phyloP scores from a whole-genome alignment of 2,797 vertebrate species.

The Sebastes steindachneri region DNA sequence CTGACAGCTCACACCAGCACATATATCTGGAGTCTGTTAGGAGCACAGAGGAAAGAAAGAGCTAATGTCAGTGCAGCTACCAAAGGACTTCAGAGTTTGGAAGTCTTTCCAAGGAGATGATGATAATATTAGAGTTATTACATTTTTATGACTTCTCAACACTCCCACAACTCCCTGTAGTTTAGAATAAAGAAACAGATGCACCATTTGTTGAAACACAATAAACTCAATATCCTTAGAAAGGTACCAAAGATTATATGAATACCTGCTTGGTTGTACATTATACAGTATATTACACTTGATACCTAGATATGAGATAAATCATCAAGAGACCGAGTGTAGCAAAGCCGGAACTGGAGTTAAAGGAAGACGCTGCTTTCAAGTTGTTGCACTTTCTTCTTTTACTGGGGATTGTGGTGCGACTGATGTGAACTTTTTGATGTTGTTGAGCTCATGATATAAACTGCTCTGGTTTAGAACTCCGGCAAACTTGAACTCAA shows the following conservation, averaged over 20 bases:
- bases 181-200: neutral
- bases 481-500: neutral
- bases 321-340: slow-evolving; percentile 1
- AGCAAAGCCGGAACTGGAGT: neutral
- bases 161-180: slow-evolving; percentile 1
- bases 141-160: slow-evolving; percentile 41
- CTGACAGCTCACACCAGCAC: slow-evolving; percentile 51
- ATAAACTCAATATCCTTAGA: slow-evolving; percentile 8
- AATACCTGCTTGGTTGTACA: neutral
- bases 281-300: neutral
- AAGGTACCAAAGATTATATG: neutral
- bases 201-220: neutral
- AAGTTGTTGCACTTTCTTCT: slow-evolving; percentile 11
- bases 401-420: neutral
- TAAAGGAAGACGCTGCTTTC: slow-evolving; percentile 7
- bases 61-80: slow-evolving; percentile 37
- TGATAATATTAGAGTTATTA: slow-evolving; percentile 41
- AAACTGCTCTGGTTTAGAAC: neutral
- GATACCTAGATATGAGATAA: slow-evolving; percentile 8
- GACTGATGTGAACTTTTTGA: slow-evolving; percentile 8
- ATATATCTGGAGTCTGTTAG: slow-evolving; percentile 36
- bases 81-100: slow-evolving; percentile 27
- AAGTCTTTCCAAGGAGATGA: slow-evolving; percentile 33
- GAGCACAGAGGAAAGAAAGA: slow-evolving; percentile 21
- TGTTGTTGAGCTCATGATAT: neutral